A percentile compares a stretch with the other conserved stretches of the same genome.
These are phyloP conservation scores for Burhinus oedicnemus DNA, from an alignment of 2,113 vertebrate genomes.

Conservation along the genomic window DNA sequence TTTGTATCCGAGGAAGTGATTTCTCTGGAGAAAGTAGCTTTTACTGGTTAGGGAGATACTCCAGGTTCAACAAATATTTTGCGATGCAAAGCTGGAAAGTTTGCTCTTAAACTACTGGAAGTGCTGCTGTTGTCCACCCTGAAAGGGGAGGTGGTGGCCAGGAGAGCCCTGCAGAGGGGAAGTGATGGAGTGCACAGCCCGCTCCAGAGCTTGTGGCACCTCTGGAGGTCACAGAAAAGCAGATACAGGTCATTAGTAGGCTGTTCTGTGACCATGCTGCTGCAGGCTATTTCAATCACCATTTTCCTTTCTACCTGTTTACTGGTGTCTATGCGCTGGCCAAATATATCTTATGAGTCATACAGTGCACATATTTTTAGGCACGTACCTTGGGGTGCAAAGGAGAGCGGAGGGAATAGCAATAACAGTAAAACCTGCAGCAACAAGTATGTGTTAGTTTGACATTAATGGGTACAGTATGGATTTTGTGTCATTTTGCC, in stretches of 20 bases:
- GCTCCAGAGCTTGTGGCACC: background rate
- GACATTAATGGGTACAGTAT: slow-evolving; percentile 61
- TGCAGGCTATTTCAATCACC: background rate
- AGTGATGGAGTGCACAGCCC: background rate
- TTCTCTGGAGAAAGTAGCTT: background rate
- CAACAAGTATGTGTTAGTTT: slow-evolving; percentile 66
- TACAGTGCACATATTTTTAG: slow-evolving; percentile 23
- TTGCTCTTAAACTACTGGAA: background rate
- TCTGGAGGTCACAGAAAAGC: background rate
- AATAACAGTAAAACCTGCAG: slow-evolving; percentile 61
- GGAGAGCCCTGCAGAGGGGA: background rate
- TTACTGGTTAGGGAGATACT: background rate
- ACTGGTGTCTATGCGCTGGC: background rate
- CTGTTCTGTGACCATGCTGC: background rate
- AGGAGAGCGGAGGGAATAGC: slow-evolving; percentile 28
- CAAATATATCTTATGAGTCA: background rate
- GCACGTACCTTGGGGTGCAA: background rate
- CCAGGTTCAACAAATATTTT: background rate
- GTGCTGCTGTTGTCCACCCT: rapidly evolving
- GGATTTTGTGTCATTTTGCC: slow-evolving; percentile 70
- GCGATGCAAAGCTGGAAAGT: background rate
- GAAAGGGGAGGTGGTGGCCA: background rate
- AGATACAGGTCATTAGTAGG: background rate
- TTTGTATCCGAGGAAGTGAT: background rate
- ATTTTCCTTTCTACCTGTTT: background rate